Evolutionary conservation across 2,797 vertebrate genomes (phyloP), one percentile per base, ranked within the genome.

Genomic region (Gallinago solitaria): DNA sequence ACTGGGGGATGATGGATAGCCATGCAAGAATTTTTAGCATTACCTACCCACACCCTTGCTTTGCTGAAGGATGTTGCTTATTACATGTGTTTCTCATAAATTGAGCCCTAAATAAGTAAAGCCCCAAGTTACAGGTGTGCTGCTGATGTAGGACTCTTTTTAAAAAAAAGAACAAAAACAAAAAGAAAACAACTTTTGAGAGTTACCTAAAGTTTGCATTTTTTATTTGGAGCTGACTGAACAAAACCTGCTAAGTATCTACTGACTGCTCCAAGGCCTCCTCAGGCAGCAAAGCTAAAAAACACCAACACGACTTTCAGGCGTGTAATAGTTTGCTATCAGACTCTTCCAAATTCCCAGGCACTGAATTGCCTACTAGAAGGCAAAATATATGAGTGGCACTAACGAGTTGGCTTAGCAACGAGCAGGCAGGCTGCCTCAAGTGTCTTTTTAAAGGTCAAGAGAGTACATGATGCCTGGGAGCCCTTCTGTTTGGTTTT

Each of bases 401-500:
- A 77, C 74, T 79, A 93, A 94, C 30, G 3, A 85, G 81, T 35
- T 4, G 13, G 51, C 91, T 79, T 71, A 93, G 95, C 89, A 85
- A 95, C 32, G 3, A 80, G 83, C 68, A 63, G 71, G 35, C 90
- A 43, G 69, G 64, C 67, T 64, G 82, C 53, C 67, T 71, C 1
- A 0, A 76, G 71, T 47, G 71, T 33, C 83, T 93, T 53, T 85
- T 71, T 67, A 94, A 97, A 96, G 95, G 96, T 94, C 93, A 96
- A 61, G 89, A 74, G 56, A 80, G 51, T 88, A 47, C 47, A 61
- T 3, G 20, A 68, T 53, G 79, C 86, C 88, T 28, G 56, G 30
- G 67, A 97, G 79, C 54, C 68, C 67, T 83, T 25, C 23, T 5
- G 3, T 76, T 87, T 1, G 9, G 4, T 48, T 94, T 85, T 67